Base-by-base conservation (phyloP, 2,888 invertebrate species). In the Catocala fraxini region DNA sequence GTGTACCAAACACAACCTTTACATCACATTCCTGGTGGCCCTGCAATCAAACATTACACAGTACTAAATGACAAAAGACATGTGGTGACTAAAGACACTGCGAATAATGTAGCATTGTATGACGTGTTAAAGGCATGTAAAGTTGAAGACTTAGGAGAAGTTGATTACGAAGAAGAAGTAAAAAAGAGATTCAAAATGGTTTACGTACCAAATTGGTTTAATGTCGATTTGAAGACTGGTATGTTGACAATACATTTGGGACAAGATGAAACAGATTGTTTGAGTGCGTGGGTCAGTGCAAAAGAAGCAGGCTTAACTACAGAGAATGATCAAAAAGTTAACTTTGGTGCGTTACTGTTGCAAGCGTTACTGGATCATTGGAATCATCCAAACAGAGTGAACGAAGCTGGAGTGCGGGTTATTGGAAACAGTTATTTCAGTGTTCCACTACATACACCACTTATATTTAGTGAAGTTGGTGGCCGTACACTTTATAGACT, bases 201-300 rank as follows among this genome's bases (percentile, higher is more conserved):
- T 55, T 99, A 97, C 88, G 99, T 99, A 80, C 99, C 99, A 35
- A 99, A 98, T 93, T 99, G 99, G 99, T 99, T 99, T 89, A 98
- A 98, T 73, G 99, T 99, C 49, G 99, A 99, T 93, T 96, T 99
- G 51, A 99, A 99, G 95, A 99, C 99, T 63, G 99, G 99, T 68
- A 98, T 99, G 98, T 95, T 99, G 81, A 99, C 99, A 7, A 98
- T 99, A 87, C 99, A 99, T 85, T 95, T 99, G 78, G 98, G 98
- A 0, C 98, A 98, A 89, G 99, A 99, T 87, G 99, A 99, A 92
- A 97, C 98, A 0, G 99, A 99, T 87, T 99, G 99, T 87, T 97
- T 99, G 82, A 97, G 99, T 43, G 99, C 99, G 0, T 99, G 99
- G 99, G 98, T 99, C 4, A 99, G 99, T 54, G 98, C 99, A 0